These are phyloP conservation scores for Hypsibius dujardini DNA, from an alignment of 1,140 invertebrate genomes.

Conservation along the genomic window DNA sequence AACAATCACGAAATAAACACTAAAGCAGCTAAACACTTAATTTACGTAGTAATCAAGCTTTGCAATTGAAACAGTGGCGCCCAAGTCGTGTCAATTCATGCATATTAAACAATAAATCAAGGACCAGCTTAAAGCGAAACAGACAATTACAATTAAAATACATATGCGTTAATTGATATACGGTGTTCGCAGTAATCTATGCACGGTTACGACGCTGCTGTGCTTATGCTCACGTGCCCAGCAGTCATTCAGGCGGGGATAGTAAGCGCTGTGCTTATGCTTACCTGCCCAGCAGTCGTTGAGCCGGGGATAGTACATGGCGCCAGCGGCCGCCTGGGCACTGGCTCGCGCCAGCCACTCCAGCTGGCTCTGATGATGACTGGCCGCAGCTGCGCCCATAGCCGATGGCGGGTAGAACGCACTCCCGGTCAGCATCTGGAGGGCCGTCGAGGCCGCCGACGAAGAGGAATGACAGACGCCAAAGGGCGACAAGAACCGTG, in stretches of 20 bases:
- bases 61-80: too few species aligned
- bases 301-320: neutral
- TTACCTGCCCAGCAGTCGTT: constrained; percentile 14
- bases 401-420: neutral
- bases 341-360: constrained; percentile 12
- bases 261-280: neutral
- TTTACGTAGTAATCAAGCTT: too few species aligned
- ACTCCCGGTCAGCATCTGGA: constrained; percentile 12
- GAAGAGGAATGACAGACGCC: neutral
- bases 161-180: too few species aligned
- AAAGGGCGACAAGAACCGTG: constrained; percentile 4
- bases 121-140: too few species aligned
- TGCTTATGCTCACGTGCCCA: neutral
- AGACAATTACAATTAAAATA: too few species aligned
- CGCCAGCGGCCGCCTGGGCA: neutral
- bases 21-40: too few species aligned
- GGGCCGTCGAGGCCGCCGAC: neutral
- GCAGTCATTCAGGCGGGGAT: neutral
- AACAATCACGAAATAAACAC: too few species aligned
- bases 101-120: too few species aligned
- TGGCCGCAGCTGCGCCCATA: too few species aligned
- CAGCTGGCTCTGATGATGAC: neutral
- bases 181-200: too few species aligned
- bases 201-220: too few species aligned
- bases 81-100: too few species aligned